Base-by-base conservation (phyloP, 1,140 invertebrate genomes). In the Triops longicaudatus region DNA sequence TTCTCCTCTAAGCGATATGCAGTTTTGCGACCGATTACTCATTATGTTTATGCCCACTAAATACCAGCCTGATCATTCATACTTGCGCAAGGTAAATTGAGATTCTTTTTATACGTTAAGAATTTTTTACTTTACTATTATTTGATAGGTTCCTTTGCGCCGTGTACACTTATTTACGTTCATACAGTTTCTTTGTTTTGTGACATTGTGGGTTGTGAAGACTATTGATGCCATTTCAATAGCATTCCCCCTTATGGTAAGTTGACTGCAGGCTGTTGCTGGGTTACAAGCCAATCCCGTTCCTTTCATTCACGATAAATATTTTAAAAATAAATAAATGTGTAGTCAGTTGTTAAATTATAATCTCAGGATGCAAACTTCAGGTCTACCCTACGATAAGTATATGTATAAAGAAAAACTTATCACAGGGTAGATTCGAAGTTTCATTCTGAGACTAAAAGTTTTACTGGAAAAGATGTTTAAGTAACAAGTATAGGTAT, bases 21-120 rank as follows among this genome's bases (percentile, higher is more conserved):
- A 90, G 83, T 82, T 90, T 5, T 86, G 88, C 79, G 85, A 89
- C 75, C 83, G 89, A 5, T 82, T 90, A 31, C 79, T 86, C 27
- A 84, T 90, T 14, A 79, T 90, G 26, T 87, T 90, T 78, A 90
- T 90, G 87, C 89, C 89, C 4, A 85, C 85, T 79, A 89, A 90
- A 80, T 89, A 89, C 80, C 89, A 90, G 81, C 89, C 89, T 6
- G 88, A 90, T 81, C 86, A 86, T 79, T 85, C 86, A 76, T 90
- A 88, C 81, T 84, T 90, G 17, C 84, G 88, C 42, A 80, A 81
- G 74, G 73, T 77, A 37, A 73, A 26, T 37, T 22, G 73, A 73
- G 14, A 12, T 37, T 73, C 26, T 73, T 7, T 73, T 31, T 73
- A 73, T n/a, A n/a, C n/a, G 14, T n/a, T 28, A 26, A 31, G 14